Evolutionary conservation across 1,140 invertebrate genomes (phyloP), one percentile per base, ranked within the genome.

Genomic region (Mycetomoellerius zeteki): DNA sequence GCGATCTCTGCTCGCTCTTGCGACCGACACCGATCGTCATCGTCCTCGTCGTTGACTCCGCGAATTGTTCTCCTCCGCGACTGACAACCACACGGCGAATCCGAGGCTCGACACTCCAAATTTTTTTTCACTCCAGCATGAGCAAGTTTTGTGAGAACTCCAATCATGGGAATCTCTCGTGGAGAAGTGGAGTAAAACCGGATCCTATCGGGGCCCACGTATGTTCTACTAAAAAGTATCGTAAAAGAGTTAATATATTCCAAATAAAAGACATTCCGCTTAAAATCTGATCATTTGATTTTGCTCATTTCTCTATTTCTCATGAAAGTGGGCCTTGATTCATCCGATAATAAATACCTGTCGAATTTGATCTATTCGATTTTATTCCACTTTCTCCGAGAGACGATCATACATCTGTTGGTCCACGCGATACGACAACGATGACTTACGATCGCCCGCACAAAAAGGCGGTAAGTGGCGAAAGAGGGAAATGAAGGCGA

Each of bases 401-500:
- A 64, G 43, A 30, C 37, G 47, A 54, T 67, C n/a, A 5, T 12
- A 19, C 8, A 43, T 81, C n/a, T n/a, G 72, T 52, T 50, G 30
- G 19, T 73, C n/a, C 30, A n/a, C 8, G 14, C 62, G 62, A 52
- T 16, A 54, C 30, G 47, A 37, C 76, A 16, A 56, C 33, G 37
- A 21, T 8, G 27, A 72, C 24, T 82, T 62, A 72, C 37, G 78
- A 81, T 81, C 30, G 33, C 16, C 14, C 21, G 21, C 16, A 2
- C 2, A 81, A 64, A 60, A 80, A 62, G 21, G 2, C n/a, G 16
- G 2, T 30, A 58, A 52, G 24, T 27, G 62, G 62, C 21, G 60
- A 80, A 64, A 78, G 33, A 27, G 12, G 33, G 52, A 58, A 21
- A 76, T 19, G 56, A 24, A 60, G 62, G 37, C n/a, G 33, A 85